phyloP scores from a whole-genome alignment of 2,797 vertebrate species.

The Strix occidentalis region DNA sequence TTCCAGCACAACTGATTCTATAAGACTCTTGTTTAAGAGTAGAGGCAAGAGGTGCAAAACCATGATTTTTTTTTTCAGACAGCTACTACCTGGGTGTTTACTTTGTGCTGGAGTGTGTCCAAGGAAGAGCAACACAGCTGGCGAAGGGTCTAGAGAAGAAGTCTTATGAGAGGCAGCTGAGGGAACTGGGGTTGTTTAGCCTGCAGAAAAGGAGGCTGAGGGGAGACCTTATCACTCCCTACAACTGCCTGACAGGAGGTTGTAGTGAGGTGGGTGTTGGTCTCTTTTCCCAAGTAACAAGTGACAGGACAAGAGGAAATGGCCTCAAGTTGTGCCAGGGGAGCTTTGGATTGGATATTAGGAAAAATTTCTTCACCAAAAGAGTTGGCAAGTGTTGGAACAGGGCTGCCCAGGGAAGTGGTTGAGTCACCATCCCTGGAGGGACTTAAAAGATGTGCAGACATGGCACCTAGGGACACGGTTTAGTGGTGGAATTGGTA shows the following conservation, averaged over 20 bases:
- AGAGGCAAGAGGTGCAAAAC: neutral
- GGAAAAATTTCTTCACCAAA: too few species aligned
- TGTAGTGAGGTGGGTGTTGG: neutral
- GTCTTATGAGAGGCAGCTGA: neutral
- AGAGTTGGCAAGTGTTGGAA: too few species aligned
- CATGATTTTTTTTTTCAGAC: neutral
- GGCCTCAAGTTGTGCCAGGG: too few species aligned
- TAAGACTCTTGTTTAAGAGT: neutral
- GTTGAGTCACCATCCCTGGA: too few species aligned
- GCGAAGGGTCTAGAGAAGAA: neutral
- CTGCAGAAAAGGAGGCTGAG: neutral
- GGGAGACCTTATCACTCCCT: too few species aligned
- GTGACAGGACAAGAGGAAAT: too few species aligned
- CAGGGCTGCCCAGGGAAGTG: too few species aligned
- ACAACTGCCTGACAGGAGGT: neutral
- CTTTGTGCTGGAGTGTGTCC: neutral
- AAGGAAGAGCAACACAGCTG: neutral
- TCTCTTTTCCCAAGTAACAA: too few species aligned
- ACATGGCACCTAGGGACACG: too few species aligned
- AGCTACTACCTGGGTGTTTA: neutral
- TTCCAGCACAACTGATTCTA: neutral
- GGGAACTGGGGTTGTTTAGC: neutral
- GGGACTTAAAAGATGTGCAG: too few species aligned
- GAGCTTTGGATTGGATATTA: too few species aligned
- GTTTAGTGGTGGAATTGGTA: too few species aligned